Evolutionary conservation across 2,113 vertebrate species (phyloP), one percentile per base, ranked within the genome.

Genomic region (Grammomys dolichurus): DNA sequence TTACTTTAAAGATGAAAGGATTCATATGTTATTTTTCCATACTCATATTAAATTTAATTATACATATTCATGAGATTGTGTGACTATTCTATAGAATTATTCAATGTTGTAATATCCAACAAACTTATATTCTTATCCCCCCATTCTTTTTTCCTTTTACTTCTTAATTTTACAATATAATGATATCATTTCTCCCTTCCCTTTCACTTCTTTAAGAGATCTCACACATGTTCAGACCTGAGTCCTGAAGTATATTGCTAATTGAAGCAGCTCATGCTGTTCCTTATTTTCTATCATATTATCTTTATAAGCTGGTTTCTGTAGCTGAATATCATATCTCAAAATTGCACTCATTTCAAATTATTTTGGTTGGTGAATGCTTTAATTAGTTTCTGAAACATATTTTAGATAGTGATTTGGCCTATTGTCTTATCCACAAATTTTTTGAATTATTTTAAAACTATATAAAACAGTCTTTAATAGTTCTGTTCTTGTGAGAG

Each of bases 371-470:
- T 94, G 20, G 75, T 84, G 82, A 91, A 20, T 78, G 9, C 36
- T 89, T 36, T 19, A 76, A 8, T 17, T 90, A 88, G 28, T 90
- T 93, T 92, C 76, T 86, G 2, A 60, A 33, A 63, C 40, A 33
- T 82, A 22, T 70, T 90, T 93, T 94, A 28, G 81, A 63, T 13
- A 69, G 16, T 90, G 40, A 87, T 95, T 90, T 97, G n/a, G 1
- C 54, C 51, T 94, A 67, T 94, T 94, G 75, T 94, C 12, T 97
- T 63, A 94, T 89, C 93, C 60, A 3, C 84, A 69, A 95, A 70
- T 14, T 90, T 87, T 93, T 93, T 85, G 56, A 96, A 95, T 93
- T 94, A 95, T 89, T 75, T 96, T 90, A 87, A 11, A 87, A 60
- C 87, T 96, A 26, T 94, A 93, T 54, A 88, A 93, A 96, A 16